A percentile compares a stretch with the other conserved stretches of the same genome.
Evolutionary conservation across 2,113 vertebrate genomes (phyloP).

Genomic region (Hippocampus comes): DNA sequence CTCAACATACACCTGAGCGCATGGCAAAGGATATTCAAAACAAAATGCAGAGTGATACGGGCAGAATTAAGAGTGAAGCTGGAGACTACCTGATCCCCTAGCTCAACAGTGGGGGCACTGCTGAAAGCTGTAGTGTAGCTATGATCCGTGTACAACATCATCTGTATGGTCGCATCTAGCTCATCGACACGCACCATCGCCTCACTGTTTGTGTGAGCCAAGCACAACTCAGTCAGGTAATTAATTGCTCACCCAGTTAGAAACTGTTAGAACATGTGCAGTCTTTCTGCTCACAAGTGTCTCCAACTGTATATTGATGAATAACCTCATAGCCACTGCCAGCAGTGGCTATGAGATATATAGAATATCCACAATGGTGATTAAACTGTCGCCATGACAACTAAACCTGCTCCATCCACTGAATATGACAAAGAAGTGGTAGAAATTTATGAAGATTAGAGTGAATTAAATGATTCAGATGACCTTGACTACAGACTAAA

Average conservation of each 20-base stretch:
- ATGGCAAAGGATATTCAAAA: neutral
- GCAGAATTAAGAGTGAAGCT: neutral
- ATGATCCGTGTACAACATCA: constrained; percentile 63
- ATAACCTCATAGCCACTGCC: neutral
- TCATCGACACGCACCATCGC: constrained; percentile 54
- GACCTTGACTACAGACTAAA: neutral
- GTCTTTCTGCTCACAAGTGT: neutral
- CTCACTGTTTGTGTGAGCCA: constrained; percentile 35
- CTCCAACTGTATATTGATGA: neutral
- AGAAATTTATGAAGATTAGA: neutral
- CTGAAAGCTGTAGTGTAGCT: constrained; percentile 49
- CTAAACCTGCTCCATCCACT: neutral
- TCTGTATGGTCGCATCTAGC: constrained; percentile 61
- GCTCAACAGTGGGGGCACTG: constrained; percentile 59
- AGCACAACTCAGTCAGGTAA: neutral
- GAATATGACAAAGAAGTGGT: too few relatives aligned
- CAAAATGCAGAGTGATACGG: neutral
- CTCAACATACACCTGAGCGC: constrained; percentile 65
- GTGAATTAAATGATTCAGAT: neutral
- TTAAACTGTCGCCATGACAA: neutral
- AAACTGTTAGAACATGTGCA: neutral
- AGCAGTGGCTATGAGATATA: neutral
- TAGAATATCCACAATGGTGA: neutral
- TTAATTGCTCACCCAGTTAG: too few relatives aligned
- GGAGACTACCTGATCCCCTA: constrained; percentile 49